phyloP scores from a whole-genome alignment of 2,113 vertebrate genomes.

The Hiodon tergisus region DNA sequence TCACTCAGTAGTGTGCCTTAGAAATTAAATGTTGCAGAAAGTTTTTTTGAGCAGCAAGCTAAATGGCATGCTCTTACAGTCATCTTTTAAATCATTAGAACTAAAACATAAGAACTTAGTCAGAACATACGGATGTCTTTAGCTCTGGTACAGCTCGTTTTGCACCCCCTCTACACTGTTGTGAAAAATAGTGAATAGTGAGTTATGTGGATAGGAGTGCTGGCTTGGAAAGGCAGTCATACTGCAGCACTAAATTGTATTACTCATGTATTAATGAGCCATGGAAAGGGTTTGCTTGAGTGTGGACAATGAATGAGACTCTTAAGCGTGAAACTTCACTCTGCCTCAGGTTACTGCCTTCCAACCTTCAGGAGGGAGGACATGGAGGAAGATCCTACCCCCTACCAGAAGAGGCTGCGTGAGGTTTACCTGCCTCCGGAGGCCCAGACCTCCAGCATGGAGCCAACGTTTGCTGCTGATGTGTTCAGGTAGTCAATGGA shows the following conservation, averaged over 20 bases:
- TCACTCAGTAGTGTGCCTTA: too few species aligned
- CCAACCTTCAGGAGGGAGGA: slow-evolving; percentile 63
- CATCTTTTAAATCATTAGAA: too few species aligned
- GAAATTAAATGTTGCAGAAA: too few species aligned
- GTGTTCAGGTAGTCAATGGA: slow-evolving; percentile 64
- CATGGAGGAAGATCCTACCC: slow-evolving; percentile 43
- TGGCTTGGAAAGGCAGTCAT: neutral
- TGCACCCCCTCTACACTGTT: too few species aligned
- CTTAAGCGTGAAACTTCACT: neutral
- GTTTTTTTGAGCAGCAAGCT: too few species aligned
- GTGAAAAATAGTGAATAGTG: too few species aligned
- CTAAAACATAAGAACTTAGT: too few species aligned
- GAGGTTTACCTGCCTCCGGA: slow-evolving; percentile 72
- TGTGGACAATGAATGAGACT: neutral
- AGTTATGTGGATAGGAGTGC: too few species aligned
- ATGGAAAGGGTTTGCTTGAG: neutral
- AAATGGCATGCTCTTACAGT: too few species aligned
- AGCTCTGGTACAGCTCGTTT: too few species aligned
- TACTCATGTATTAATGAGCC: neutral
- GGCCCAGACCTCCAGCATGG: slow-evolving; percentile 48
- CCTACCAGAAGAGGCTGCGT: slow-evolving; percentile 56
- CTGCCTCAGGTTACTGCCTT: slow-evolving; percentile 70
- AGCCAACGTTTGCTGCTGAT: slow-evolving; percentile 63
- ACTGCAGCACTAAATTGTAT: neutral
- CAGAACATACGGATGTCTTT: too few species aligned